Evolutionary conservation across 2,797 vertebrate species (phyloP), one percentile per base, ranked within the genome.

Genomic region (Sarcophilus harrisii): DNA sequence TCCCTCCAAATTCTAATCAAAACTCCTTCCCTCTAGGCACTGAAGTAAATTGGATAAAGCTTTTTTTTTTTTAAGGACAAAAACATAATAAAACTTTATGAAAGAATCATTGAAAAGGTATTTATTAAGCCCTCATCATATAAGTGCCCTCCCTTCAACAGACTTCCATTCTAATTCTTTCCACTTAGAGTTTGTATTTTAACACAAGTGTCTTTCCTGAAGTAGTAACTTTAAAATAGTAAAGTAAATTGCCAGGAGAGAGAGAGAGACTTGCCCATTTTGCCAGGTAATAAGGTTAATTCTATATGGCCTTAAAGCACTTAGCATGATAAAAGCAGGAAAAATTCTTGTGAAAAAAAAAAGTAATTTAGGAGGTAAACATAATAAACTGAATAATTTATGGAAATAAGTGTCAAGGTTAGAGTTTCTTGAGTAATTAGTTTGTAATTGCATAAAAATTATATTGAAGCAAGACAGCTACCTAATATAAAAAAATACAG

Each of bases 401-500:
- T 59, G 81, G 49, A 57, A 91, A 91, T 93, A 90, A 95, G 38
- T 92, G 27, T 91, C 90, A 73, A 90, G 18, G 2, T 92, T 52
- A 32, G 24, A 13, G 60, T 38, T 95, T 95, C 90, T 73, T 73
- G 58, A 5, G 73, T 87, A 91, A 91, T 54, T 94, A 90, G n/a
- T 57, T 59, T 45, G 59, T 49, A 45, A 24, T 73, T 95, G 54
- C 13, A 95, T 92, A 92, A 73, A 0, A 73, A 92, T 95, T 95
- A 92, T 66, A 93, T 24, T 66, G 59, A 93, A 96, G 13, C 27
- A 91, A 27, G 16, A 32, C 0, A 91, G 38, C n/a, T 89, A 62
- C 11, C 94, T 96, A 45, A 96, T 55, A 81, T 95, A 96, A 92
- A 95, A 95, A 96, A 94, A 6, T 58, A 29, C 32, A 49, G 57